These are phyloP conservation scores for Conistra vaccinii DNA, from an alignment of 2,888 invertebrate species.

Conservation along the genomic window DNA sequence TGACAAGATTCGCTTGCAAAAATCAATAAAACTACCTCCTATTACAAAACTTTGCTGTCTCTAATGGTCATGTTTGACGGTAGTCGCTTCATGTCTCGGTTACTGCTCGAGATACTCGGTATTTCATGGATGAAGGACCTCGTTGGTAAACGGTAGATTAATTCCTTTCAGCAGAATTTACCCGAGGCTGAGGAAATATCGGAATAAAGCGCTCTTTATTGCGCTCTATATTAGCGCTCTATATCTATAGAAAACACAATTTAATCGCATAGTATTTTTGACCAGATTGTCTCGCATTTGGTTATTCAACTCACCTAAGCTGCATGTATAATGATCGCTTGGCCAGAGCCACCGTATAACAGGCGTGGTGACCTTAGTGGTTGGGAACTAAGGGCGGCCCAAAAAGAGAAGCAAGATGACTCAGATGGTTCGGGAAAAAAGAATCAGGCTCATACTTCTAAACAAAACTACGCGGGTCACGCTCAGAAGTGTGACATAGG, in stretches of 20 bases:
- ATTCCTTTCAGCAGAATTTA: constrained; percentile 32
- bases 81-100: not conserved
- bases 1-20: not conserved
- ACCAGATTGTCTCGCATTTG: not conserved
- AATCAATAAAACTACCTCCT: not conserved
- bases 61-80: constrained; percentile 18
- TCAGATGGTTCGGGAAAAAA: not conserved
- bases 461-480: not conserved
- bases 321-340: no score
- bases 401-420: not conserved
- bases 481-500: no score
- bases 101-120: constrained; percentile 12
- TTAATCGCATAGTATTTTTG: not conserved
- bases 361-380: not conserved
- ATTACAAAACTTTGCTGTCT: constrained; percentile 7
- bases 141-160: constrained; percentile 39
- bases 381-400: no score
- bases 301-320: not conserved
- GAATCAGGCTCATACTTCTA: not conserved
- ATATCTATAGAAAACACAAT: not conserved
- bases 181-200: constrained; percentile 1
- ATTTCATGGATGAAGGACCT: constrained; percentile 25
- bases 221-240: not conserved
- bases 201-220: not conserved
- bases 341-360: not conserved